Conservation (phyloP, 2,888 invertebrate species). For the Chrysomela aeneicollis region DNA sequence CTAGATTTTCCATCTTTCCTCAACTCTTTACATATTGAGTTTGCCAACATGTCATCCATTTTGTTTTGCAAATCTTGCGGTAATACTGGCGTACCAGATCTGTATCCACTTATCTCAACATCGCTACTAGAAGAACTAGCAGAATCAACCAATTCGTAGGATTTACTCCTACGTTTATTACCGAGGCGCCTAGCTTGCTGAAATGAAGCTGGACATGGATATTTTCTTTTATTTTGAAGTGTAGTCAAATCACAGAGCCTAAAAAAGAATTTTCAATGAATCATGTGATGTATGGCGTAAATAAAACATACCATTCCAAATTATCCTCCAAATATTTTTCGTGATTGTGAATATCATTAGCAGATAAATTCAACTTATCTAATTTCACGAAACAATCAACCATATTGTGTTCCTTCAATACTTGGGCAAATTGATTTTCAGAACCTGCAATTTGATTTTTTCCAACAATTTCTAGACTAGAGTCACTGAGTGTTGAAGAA, state of each 20-base stretch:
- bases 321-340: slow-evolving; percentile 25
- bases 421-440: not conserved
- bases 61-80: slow-evolving; percentile 22
- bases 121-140: slow-evolving; percentile 24
- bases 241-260: slow-evolving; percentile 22
- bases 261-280: not conserved
- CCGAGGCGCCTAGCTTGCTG: not conserved
- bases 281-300: not conserved
- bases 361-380: slow-evolving; percentile 24
- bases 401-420: slow-evolving; percentile 12
- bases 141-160: slow-evolving; percentile 3
- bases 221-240: slow-evolving; percentile 16
- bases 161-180: slow-evolving; percentile 17
- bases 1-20: slow-evolving; percentile 24
- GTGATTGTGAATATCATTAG: slow-evolving; percentile 19
- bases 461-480: slow-evolving; percentile 6
- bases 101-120: slow-evolving; percentile 5
- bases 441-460: not conserved
- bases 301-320: slow-evolving; percentile 29
- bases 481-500: not conserved
- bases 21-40: slow-evolving; percentile 28
- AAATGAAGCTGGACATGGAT: not conserved
- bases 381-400: slow-evolving; percentile 28
- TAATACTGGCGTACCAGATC: slow-evolving; percentile 21
- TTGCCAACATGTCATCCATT: slow-evolving; percentile 31